phyloP scores from a whole-genome alignment of 1,140 invertebrate genomes.

The Chrysopa pallens region DNA sequence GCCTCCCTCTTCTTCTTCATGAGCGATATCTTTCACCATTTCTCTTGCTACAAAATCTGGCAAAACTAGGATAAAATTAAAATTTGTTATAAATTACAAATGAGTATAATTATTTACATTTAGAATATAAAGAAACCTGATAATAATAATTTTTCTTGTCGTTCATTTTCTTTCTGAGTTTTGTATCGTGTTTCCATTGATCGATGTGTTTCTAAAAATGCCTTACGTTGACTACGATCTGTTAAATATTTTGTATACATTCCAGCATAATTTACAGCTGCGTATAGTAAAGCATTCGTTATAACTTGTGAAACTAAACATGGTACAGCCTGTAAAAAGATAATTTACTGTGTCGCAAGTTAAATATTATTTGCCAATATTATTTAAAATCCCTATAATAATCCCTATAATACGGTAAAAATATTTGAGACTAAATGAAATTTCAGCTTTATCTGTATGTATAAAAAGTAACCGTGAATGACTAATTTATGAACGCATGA shows the following conservation, averaged over 20 bases:
- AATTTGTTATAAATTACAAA: background rate
- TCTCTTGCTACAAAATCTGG: slow-evolving; percentile 91
- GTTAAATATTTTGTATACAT: slow-evolving; percentile 95
- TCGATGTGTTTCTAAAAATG: slow-evolving; percentile 86
- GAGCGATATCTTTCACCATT: slow-evolving; percentile 76
- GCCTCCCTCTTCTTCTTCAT: slow-evolving; percentile 49
- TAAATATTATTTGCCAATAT: too few relatives aligned
- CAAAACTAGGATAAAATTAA: slow-evolving; percentile 43
- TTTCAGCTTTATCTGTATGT: too few relatives aligned
- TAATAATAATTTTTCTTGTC: slow-evolving; percentile 78
- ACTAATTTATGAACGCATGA: too few relatives aligned
- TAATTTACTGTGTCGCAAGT: too few relatives aligned
- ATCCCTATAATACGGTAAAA: too few relatives aligned
- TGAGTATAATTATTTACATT: background rate
- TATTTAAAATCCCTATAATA: too few relatives aligned
- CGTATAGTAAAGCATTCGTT: slow-evolving; percentile 64
- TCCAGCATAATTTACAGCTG: slow-evolving; percentile 81
- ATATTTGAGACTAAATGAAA: too few relatives aligned
- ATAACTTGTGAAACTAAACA: slow-evolving; percentile 48
- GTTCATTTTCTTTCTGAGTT: slow-evolving; percentile 85
- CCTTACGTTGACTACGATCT: slow-evolving; percentile 85
- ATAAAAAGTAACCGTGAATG: too few relatives aligned
- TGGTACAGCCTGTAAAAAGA: slow-evolving; percentile 4
- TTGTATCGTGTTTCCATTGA: slow-evolving; percentile 88
- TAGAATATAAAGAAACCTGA: slow-evolving; percentile 36